phyloP scores from a whole-genome alignment of 2,113 vertebrate genomes.

The Maccullochella peelii region DNA sequence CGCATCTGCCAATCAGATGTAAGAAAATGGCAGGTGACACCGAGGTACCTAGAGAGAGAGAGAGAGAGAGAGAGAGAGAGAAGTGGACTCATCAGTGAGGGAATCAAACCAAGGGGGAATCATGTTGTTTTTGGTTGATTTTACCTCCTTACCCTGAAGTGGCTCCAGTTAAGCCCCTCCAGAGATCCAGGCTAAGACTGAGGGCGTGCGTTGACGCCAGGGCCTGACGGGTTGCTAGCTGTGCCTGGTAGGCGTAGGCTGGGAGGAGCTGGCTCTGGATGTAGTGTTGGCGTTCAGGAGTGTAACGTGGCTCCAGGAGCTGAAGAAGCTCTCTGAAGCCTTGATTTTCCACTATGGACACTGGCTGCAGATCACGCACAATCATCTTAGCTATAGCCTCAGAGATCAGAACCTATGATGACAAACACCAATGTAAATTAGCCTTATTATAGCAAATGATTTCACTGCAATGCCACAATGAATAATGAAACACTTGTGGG shows the following conservation, averaged over 20 bases:
- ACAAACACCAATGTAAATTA: not conserved
- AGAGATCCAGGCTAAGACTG: slow-evolving; percentile 84
- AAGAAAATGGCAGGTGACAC: slow-evolving; percentile 87
- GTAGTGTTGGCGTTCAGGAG: slow-evolving; percentile 80
- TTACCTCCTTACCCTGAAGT: slow-evolving; percentile 67
- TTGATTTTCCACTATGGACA: slow-evolving; percentile 83
- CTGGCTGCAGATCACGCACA: slow-evolving; percentile 84
- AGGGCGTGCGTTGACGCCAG: slow-evolving; percentile 81
- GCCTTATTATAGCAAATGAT: not conserved
- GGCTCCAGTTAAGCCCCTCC: slow-evolving; percentile 67
- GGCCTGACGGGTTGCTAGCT: slow-evolving; percentile 83
- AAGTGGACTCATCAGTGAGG: slow-evolving; percentile 2
- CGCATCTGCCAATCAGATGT: slow-evolving; percentile 85
- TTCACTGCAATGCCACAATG: not conserved
- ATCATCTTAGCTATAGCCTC: slow-evolving; percentile 88
- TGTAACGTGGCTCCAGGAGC: slow-evolving; percentile 85
- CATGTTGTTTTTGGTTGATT: slow-evolving; percentile 32
- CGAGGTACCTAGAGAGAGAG: slow-evolving; percentile 76
- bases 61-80: slow-evolving; percentile 7
- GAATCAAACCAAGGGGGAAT: slow-evolving; percentile 12
- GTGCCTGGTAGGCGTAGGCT: slow-evolving; percentile 85
- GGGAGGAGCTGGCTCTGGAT: slow-evolving; percentile 86
- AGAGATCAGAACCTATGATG: slow-evolving; percentile 79
- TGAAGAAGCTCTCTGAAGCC: slow-evolving; percentile 85
- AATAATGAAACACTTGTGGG: not conserved